phyloP scores from a whole-genome alignment of 2,113 vertebrate species.

The Phocoena phocoena region DNA sequence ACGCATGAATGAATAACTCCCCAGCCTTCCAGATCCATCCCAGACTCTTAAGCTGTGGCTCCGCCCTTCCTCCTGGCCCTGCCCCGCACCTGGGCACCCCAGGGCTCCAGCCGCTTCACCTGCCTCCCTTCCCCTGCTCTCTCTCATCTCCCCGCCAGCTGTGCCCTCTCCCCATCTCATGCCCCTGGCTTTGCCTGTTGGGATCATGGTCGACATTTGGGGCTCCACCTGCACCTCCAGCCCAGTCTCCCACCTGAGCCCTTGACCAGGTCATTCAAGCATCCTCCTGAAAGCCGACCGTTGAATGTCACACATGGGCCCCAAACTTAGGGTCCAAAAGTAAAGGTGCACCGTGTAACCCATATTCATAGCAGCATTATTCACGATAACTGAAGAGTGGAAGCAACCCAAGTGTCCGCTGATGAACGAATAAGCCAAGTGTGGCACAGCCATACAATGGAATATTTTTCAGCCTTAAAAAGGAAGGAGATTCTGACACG shows the following conservation, averaged over 20 bases:
- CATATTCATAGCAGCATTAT: rapidly evolving
- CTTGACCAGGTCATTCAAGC: not conserved
- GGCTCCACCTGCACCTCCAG: not conserved
- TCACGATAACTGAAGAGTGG: rapidly evolving
- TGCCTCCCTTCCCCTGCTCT: not conserved
- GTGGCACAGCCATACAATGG: rapidly evolving
- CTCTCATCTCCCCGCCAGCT: rapidly evolving
- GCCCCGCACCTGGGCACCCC: rapidly evolving
- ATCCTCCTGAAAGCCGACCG: too few species aligned
- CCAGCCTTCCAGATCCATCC: not conserved
- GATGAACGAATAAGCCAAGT: rapidly evolving
- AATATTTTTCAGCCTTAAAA: not conserved
- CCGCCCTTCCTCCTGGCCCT: not conserved
- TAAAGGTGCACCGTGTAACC: not conserved
- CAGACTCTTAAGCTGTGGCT: rapidly evolving
- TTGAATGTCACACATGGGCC: rapidly evolving
- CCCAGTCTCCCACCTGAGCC: not conserved
- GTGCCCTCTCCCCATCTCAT: not conserved
- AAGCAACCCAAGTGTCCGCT: rapidly evolving
- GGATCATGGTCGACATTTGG: rapidly evolving
- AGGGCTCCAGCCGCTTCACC: rapidly evolving
- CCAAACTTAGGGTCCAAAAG: not conserved
- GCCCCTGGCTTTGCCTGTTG: not conserved
- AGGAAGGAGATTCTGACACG: not conserved
- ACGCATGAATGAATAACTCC: rapidly evolving